Conservation (phyloP, 2,888 invertebrate species). For the Drosophila ezoana region DNA sequence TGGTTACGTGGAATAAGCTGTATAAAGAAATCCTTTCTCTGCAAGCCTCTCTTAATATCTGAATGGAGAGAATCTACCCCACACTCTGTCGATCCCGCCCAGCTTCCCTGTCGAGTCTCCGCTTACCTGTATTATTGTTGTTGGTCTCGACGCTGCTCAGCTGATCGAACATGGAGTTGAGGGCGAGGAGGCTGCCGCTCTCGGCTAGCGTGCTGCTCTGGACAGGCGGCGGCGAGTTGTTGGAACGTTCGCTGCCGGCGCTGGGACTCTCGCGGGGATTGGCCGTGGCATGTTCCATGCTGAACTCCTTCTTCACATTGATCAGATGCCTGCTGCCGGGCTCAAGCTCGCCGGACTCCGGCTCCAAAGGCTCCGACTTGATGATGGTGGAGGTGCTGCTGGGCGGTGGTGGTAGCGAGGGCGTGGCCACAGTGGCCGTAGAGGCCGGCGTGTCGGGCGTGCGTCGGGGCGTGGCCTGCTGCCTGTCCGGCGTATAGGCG, state of each 20-base stretch:
- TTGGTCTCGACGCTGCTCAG: conserved; percentile 57
- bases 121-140: conserved; percentile 50
- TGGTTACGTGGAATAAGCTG: too few relatives aligned
- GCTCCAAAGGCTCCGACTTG: conserved; percentile 82
- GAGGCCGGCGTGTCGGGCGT: conserved; percentile 57
- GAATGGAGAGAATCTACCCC: too few relatives aligned
- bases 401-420: conserved; percentile 81
- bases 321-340: conserved; percentile 63
- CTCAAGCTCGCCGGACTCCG: conserved; percentile 48
- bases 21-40: too few relatives aligned
- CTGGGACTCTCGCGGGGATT: conserved; percentile 87
- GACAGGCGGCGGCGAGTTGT: conserved; percentile 87
- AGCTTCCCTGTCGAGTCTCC: too few relatives aligned
- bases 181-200: conserved; percentile 88
- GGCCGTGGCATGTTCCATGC: conserved; percentile 54
- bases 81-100: too few relatives aligned
- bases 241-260: conserved; percentile 89
- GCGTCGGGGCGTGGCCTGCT: conserved; percentile 60
- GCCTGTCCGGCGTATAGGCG: conserved; percentile 91
- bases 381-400: conserved; percentile 50
- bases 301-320: conserved; percentile 85
- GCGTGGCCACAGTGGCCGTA: conserved; percentile 69
- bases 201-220: conserved; percentile 73
- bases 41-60: too few relatives aligned
- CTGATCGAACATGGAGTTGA: conserved; percentile 96